These are phyloP conservation scores for Myripristis murdjan DNA, from an alignment of 2,797 vertebrate species.

Conservation along the genomic window DNA sequence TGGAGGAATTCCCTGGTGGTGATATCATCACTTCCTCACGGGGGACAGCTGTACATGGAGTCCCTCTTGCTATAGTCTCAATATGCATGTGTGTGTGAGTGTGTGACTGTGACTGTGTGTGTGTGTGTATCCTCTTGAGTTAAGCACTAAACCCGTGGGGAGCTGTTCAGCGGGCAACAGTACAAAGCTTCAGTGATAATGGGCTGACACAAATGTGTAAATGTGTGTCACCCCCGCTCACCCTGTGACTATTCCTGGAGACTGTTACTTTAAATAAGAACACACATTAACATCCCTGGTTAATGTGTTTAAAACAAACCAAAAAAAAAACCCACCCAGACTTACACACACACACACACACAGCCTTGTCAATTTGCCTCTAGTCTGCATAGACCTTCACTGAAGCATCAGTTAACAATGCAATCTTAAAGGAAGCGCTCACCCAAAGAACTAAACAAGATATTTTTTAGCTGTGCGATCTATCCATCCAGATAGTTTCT, in stretches of 20 bases:
- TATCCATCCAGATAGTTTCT: too few relatives aligned
- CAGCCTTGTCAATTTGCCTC: not conserved
- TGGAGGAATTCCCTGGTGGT: slow-evolving; percentile 59
- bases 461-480: too few relatives aligned
- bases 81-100: slow-evolving; percentile 20
- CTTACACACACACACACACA: slow-evolving; percentile 4
- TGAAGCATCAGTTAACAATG: not conserved
- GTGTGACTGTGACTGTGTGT: not conserved
- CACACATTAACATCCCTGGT: not conserved
- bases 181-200: slow-evolving; percentile 6
- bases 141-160: not conserved
- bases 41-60: slow-evolving; percentile 27
- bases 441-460: too few relatives aligned
- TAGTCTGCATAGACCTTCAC: not conserved
- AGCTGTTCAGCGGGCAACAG: slow-evolving; percentile 10
- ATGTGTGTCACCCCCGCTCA: slow-evolving; percentile 8
- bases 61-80: slow-evolving; percentile 35
- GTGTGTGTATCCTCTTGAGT: slow-evolving; percentile 4
- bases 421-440: not conserved
- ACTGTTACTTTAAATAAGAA: not conserved
- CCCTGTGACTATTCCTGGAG: not conserved
- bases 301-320: not conserved
- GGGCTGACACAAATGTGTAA: slow-evolving; percentile 2
- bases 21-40: slow-evolving; percentile 55
- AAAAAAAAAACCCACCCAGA: not conserved